A percentile compares a stretch with the other conserved stretches of the same genome.
Evolutionary conservation across 2,113 vertebrate genomes (phyloP).

Genomic region (Oryzias melastigma): DNA sequence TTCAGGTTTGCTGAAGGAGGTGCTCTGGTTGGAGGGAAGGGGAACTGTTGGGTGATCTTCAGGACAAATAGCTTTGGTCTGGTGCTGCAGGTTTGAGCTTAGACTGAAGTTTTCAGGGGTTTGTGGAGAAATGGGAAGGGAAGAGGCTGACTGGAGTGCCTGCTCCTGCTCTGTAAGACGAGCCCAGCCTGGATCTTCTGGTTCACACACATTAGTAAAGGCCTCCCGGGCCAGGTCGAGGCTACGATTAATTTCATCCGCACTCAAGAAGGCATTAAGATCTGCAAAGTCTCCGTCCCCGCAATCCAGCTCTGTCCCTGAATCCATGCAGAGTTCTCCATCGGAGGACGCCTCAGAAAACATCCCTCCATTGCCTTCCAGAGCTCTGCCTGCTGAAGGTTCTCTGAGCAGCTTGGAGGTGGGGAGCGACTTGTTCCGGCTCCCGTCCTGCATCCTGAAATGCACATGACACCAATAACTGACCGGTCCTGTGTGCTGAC

Average conservation of each 20-base stretch:
- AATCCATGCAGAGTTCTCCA: slow-evolving; percentile 81
- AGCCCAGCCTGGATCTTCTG: slow-evolving; percentile 55
- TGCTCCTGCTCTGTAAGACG: slow-evolving; percentile 60
- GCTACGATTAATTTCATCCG: slow-evolving; percentile 91
- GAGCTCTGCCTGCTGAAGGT: slow-evolving; percentile 55
- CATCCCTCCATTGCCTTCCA: slow-evolving; percentile 64
- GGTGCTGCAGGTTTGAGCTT: slow-evolving; percentile 32
- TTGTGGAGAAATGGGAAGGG: slow-evolving; percentile 16
- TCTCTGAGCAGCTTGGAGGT: slow-evolving; percentile 76
- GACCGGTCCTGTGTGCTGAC: neutral
- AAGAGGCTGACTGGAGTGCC: slow-evolving; percentile 55
- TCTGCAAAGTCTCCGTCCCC: slow-evolving; percentile 78
- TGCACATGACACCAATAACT: slow-evolving; percentile 6
- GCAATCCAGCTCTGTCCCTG: slow-evolving; percentile 79
- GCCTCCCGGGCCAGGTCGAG: slow-evolving; percentile 90
- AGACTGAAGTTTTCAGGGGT: slow-evolving; percentile 57
- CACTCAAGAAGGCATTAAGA: slow-evolving; percentile 91
- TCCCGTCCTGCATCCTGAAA: slow-evolving; percentile 87
- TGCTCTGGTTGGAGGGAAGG: slow-evolving; percentile 53
- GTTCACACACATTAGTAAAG: slow-evolving; percentile 69
- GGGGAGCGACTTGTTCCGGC: slow-evolving; percentile 76
- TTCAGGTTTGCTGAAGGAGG: slow-evolving; percentile 60
- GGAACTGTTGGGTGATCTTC: slow-evolving; percentile 36
- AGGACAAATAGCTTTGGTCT: slow-evolving; percentile 36
- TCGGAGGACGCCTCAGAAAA: slow-evolving; percentile 83